Conservation (phyloP, 1,140 invertebrate genomes). For the Dryas iulia region DNA sequence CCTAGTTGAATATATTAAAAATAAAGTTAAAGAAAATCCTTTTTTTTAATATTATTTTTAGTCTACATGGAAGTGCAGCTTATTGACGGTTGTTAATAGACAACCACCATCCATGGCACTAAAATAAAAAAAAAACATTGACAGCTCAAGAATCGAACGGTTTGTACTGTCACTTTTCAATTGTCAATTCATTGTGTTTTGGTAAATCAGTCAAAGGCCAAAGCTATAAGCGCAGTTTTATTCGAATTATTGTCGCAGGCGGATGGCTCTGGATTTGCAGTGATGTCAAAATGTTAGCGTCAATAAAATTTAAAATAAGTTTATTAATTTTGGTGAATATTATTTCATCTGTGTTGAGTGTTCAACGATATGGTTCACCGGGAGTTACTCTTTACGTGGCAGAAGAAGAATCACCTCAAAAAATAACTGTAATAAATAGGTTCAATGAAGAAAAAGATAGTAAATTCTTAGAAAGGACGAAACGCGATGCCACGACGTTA, state of each 20-base stretch:
- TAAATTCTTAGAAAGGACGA: conserved; percentile 50
- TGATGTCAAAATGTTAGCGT: conserved; percentile 73
- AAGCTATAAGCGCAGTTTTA: conserved; percentile 36
- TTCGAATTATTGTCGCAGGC: conserved; percentile 41
- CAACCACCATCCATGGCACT: not conserved
- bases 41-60: not conserved
- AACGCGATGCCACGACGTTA: conserved; percentile 58
- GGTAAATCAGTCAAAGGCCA: conserved; percentile 9
- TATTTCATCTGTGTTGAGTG: conserved; percentile 51
- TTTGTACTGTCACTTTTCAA: not conserved
- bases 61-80: not conserved
- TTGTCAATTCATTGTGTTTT: conserved; percentile 28
- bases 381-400: conserved; percentile 63
- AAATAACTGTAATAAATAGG: conserved; percentile 58
- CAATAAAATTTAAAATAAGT: conserved; percentile 54
- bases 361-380: conserved; percentile 50
- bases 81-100: not conserved
- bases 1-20: too few species aligned
- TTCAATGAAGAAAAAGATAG: conserved; percentile 34
- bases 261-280: conserved; percentile 54
- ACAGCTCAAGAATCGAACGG: not conserved
- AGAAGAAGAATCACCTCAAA: conserved; percentile 38
- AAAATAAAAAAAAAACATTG: not conserved
- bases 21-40: too few species aligned
- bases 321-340: conserved; percentile 51